A percentile compares a stretch with the other conserved stretches of the same genome.
Evolutionary conservation across 2,113 vertebrate genomes (phyloP).

Genomic region (Lycaon pictus): DNA sequence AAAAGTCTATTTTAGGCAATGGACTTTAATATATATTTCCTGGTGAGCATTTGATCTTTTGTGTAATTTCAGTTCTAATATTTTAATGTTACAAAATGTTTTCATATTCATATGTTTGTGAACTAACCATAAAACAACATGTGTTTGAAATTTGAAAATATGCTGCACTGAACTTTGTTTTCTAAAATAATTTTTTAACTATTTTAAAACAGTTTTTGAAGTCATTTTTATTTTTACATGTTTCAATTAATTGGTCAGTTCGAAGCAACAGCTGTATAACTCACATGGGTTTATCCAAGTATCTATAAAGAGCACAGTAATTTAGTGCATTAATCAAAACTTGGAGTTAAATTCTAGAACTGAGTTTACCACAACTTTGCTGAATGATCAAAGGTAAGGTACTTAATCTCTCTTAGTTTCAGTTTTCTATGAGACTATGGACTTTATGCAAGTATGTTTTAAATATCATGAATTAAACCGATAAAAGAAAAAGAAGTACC

Average conservation of each 20-base stretch:
- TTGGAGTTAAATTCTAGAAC: conserved; percentile 7
- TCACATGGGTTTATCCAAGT: not conserved
- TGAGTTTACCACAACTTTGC: conserved; percentile 35
- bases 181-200: conserved; percentile 62
- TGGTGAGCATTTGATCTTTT: conserved; percentile 80
- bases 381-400: conserved; percentile 31
- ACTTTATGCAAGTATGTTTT: conserved; percentile 12
- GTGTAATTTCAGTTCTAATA: conserved; percentile 80
- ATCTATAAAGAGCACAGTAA: not conserved
- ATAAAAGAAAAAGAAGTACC: not conserved
- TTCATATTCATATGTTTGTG: conserved; percentile 80
- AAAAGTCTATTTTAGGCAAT: conserved; percentile 86
- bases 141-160: conserved; percentile 67
- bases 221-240: conserved; percentile 41
- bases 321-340: conserved; percentile 41
- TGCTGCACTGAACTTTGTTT: not conserved
- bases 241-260: conserved; percentile 58
- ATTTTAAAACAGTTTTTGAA: conserved; percentile 18
- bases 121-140: conserved; percentile 83
- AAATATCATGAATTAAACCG: conserved; percentile 1
- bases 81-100: conserved; percentile 77
- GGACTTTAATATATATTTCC: conserved; percentile 84
- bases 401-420: conserved; percentile 38
- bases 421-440: not conserved
- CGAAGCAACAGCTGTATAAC: conserved; percentile 22